Percentiles rank a stretch among this genome's conserved stretches.
Conservation (phyloP, 2,888 invertebrate genomes). For the Gymnoscelis rufifasciata region DNA sequence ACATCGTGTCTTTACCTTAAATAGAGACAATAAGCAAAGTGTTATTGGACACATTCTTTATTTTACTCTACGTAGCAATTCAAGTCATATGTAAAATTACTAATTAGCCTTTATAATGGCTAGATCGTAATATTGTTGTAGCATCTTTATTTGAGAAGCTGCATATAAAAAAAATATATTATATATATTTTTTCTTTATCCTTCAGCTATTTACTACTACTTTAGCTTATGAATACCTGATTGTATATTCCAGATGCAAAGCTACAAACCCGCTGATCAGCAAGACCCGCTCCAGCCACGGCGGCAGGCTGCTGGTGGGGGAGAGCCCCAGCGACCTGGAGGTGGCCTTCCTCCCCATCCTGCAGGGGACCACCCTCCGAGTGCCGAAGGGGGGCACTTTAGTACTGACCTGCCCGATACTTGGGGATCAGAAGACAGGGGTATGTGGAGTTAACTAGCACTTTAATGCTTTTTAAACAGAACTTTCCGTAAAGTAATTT, state of each 20-base stretch:
- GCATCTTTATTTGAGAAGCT: no score
- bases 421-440: constrained; percentile 47
- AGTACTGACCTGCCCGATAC: constrained; percentile 79
- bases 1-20: no score
- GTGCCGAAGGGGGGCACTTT: constrained; percentile 67
- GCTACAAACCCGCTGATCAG: constrained; percentile 60
- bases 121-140: no score
- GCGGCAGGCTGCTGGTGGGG: constrained; percentile 59
- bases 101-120: no score
- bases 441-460: constrained; percentile 7
- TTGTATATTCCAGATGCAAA: constrained; percentile 56
- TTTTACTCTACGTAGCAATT: no score
- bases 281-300: constrained; percentile 66
- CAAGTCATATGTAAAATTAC: no score
- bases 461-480: neutral
- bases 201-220: no score
- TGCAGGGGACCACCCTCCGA: constrained; percentile 39
- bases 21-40: no score
- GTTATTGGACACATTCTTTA: no score
- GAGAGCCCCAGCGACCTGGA: constrained; percentile 28
- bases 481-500: no score
- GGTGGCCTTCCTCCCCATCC: constrained; percentile 39
- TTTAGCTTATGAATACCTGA: neutral
- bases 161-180: no score
- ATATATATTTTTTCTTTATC: no score